Evolutionary conservation across 2,113 vertebrate species (phyloP), one percentile per base, ranked within the genome.

Genomic region (Egretta garzetta): DNA sequence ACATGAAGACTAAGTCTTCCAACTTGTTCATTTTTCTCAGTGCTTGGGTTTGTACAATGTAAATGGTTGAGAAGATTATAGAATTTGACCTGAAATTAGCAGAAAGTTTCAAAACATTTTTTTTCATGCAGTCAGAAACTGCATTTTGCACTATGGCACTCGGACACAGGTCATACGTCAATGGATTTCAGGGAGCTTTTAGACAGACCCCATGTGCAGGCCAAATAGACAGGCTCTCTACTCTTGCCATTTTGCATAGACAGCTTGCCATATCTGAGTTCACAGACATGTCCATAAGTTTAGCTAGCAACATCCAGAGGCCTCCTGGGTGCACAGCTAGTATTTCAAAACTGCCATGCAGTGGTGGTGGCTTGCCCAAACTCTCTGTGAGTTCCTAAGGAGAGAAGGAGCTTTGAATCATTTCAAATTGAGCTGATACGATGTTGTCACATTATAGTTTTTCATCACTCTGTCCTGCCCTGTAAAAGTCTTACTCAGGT

Each of bases 401-500:
- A 86, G 26, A 90, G 79, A 80, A 74, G 33, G 62, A 88, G 23
- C 66, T 94, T 59, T 86, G 87, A 93, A 91, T 92, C 33, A 75
- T 80, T 95, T 86, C 59, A 91, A 91, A 93, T 17, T 37, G 76
- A 96, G 85, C 87, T 79, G 94, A 96, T 80, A 96, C n/a, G 90
- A 75, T 12, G 0, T 62, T 96, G 94, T 71, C 92, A 85, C 73
- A 24, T 91, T 63, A 55, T 47, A 91, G 59, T 80, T 95, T 97
- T 91, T 97, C 96, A 93, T 62, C 80, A 63, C 75, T 92, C 71
- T 90, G 76, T 86, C 80, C 74, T 95, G 85, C 82, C 85, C 89
- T 91, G 71, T 60, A 94, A 96, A 96, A 92, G 47, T 56, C 91
- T 96, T 81, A 77, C 91, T 96, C 71, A 50, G 76, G 88, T 97